phyloP scores from a whole-genome alignment of 2,888 invertebrate genomes.

The Germaria angustata region DNA sequence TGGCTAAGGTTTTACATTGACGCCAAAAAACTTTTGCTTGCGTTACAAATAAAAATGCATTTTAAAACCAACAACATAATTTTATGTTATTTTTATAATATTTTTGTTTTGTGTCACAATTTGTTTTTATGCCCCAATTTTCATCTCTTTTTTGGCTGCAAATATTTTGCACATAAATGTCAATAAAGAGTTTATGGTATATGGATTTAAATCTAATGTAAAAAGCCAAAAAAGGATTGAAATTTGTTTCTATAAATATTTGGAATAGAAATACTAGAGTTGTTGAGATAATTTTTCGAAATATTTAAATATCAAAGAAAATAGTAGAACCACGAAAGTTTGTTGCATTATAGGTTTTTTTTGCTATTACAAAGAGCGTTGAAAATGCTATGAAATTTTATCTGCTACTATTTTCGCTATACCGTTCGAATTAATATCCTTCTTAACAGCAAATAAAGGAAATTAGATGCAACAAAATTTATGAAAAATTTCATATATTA shows the following conservation, averaged over 20 bases:
- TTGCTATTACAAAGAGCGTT: too few species aligned
- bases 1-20: conserved; percentile 46
- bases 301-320: too few species aligned
- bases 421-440: too few species aligned
- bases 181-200: conserved; percentile 9
- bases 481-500: too few species aligned
- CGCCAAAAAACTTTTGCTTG: conserved; percentile 59
- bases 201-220: not conserved
- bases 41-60: conserved; percentile 5
- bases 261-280: too few species aligned
- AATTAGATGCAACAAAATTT: too few species aligned
- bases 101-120: conserved; percentile 54
- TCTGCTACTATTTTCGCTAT: too few species aligned
- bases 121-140: conserved; percentile 53
- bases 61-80: conserved; percentile 21
- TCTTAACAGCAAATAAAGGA: too few species aligned
- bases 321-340: too few species aligned
- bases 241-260: not conserved
- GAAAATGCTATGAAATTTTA: too few species aligned
- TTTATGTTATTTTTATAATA: conserved; percentile 56
- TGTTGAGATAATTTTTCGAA: too few species aligned
- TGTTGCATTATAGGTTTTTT: too few species aligned
- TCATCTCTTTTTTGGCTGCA: conserved; percentile 38
- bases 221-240: not conserved
- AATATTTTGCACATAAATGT: conserved; percentile 40